These are phyloP conservation scores for Drosophila hydei DNA, from an alignment of 1,140 invertebrate genomes.

Conservation along the genomic window DNA sequence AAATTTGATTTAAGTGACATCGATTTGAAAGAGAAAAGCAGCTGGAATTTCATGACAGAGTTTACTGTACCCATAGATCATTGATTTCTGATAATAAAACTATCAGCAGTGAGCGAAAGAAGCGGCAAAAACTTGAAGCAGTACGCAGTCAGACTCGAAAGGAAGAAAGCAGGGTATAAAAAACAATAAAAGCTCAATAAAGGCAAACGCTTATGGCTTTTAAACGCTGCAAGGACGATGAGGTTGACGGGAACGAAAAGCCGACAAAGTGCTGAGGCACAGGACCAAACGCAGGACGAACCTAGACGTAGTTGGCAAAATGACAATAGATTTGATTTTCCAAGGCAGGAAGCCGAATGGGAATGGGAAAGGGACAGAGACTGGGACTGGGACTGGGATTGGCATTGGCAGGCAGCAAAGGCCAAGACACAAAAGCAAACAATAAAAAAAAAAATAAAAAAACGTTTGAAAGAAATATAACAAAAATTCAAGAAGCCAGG, in stretches of 20 bases:
- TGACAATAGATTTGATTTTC: slow-evolving; percentile 82
- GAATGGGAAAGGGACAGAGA: slow-evolving; percentile 30
- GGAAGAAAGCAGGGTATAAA: slow-evolving; percentile 57
- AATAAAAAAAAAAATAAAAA: slow-evolving; percentile 51
- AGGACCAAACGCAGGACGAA: slow-evolving; percentile 38
- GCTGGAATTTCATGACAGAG: background rate
- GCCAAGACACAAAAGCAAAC: slow-evolving; percentile 80
- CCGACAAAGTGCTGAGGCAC: slow-evolving; percentile 66
- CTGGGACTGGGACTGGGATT: slow-evolving; percentile 31
- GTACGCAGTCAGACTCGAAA: slow-evolving; percentile 13
- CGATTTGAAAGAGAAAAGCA: too few relatives aligned
- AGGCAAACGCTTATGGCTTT: slow-evolving; percentile 77
- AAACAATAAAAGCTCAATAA: slow-evolving; percentile 83
- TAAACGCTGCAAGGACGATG: slow-evolving; percentile 60
- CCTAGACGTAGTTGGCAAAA: slow-evolving; percentile 67
- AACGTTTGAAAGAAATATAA: slow-evolving; percentile 68
- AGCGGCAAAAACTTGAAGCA: background rate
- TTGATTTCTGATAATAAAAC: slow-evolving; percentile 80
- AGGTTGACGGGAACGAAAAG: slow-evolving; percentile 40
- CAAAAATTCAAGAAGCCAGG: slow-evolving; percentile 75
- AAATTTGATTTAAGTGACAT: too few relatives aligned
- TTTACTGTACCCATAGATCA: slow-evolving; percentile 68
- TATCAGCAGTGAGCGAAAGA: slow-evolving; percentile 58
- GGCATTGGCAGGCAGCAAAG: slow-evolving; percentile 58
- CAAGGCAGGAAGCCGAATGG: slow-evolving; percentile 49